Evolutionary conservation across 2,113 vertebrate species (phyloP), one percentile per base, ranked within the genome.

Genomic region (Xiphophorus maculatus): DNA sequence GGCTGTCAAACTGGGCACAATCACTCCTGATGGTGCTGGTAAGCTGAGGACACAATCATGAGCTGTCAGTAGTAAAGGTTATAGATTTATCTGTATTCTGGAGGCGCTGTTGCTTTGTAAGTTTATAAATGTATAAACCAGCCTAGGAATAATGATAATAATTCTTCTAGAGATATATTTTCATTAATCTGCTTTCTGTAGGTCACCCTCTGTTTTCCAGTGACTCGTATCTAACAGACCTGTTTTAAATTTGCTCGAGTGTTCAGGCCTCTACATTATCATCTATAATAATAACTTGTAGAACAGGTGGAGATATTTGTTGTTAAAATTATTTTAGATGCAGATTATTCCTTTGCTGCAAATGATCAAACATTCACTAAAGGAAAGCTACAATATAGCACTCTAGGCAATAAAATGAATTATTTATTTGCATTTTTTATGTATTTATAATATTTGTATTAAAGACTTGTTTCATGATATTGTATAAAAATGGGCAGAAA

Each of bases 1-100:
- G 28, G 98, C 98, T 19, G 98, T 99, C 73, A 99, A 99, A 91
- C 95, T 99, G 60, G 98, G 98, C 85, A 99, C 98, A 82, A 99
- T 99, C 84, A 99, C 98, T 22, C 98, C 98, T 0, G 97, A 98
- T 14, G 97, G 98, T 28, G 98, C 96, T 69, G 98, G 98, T 99
- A 88, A 88, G 71, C 13, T 4, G 0, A 51, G 72, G 5, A 29
- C 25, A 25, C 3, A 0, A 22, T 65, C 22, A 65, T 30, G 32
- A 35, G 32, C 33, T 33, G 37, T 69, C 22, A 15, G 8, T 22
- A 15, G 28, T 69, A 25, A 32, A 51, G 27, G 22, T 58, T 58
- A 58, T 58, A n/a, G 22, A 25, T 58, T 22, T 58, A 33, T n/a
- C 2, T 14, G 11, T 25, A 13, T 30, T 33, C 3, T 51, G 28